A percentile compares a stretch with the other conserved stretches of the same genome.
Conservation (phyloP, 2,113 vertebrate genomes). For the Hypomesus transpacificus region DNA sequence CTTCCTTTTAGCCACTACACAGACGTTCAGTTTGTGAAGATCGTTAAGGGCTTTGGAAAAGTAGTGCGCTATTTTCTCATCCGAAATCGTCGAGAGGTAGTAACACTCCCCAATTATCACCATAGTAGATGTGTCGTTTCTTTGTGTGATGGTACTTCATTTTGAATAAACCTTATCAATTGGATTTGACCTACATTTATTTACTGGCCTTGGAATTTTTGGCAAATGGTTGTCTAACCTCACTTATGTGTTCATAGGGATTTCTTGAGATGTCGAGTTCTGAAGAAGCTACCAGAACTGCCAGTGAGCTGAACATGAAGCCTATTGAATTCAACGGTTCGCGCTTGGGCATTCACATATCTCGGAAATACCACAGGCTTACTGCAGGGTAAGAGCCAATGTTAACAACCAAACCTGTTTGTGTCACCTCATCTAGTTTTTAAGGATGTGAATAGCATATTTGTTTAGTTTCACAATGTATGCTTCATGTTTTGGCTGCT, state of each 20-base stretch:
- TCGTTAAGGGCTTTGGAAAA: slow-evolving; percentile 48
- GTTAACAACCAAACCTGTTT: not conserved
- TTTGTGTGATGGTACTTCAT: not conserved
- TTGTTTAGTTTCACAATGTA: too few species aligned
- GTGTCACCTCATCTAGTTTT: not conserved
- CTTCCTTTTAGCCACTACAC: slow-evolving; percentile 36
- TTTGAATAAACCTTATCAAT: not conserved
- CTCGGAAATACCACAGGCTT: slow-evolving; percentile 44
- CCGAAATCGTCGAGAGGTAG: slow-evolving; percentile 37
- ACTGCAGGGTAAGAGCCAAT: slow-evolving; percentile 45
- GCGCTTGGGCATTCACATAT: slow-evolving; percentile 34
- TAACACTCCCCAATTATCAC: not conserved
- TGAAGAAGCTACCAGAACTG: slow-evolving; percentile 44
- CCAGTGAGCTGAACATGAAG: slow-evolving; percentile 22
- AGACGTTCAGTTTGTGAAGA: slow-evolving; percentile 37
- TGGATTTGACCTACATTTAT: too few species aligned
- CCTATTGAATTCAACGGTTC: slow-evolving; percentile 14
- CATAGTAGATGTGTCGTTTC: too few species aligned
- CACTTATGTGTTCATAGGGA: slow-evolving; percentile 40
- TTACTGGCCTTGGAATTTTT: not conserved
- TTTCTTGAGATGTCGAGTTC: slow-evolving; percentile 60
- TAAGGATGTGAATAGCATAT: not conserved
- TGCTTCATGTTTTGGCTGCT: too few species aligned
- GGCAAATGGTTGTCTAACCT: not conserved
- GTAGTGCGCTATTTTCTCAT: slow-evolving; percentile 43